These are phyloP conservation scores for Linyphia triangularis DNA, from an alignment of 2,888 invertebrate species.

Conservation along the genomic window DNA sequence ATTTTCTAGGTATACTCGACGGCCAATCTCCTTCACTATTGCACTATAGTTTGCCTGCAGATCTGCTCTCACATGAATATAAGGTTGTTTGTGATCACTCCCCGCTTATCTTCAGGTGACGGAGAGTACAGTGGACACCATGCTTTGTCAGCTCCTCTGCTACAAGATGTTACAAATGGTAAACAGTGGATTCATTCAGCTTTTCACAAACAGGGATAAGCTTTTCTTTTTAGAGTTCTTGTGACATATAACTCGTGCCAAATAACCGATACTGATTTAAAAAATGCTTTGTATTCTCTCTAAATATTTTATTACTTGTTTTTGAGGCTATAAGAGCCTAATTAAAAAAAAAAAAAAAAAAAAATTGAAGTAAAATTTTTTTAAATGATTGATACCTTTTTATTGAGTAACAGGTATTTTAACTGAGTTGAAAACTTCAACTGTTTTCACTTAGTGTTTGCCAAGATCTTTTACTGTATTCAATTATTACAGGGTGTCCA, in stretches of 20 bases:
- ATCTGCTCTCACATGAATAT: slow-evolving; percentile 94
- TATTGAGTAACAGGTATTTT: too few relatives aligned
- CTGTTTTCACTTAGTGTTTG: too few relatives aligned
- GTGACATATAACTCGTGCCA: slow-evolving; percentile 21
- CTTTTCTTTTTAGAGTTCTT: not conserved
- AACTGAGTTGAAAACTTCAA: too few relatives aligned
- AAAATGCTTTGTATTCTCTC: not conserved
- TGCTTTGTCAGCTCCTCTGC: slow-evolving; percentile 32
- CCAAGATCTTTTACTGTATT: too few relatives aligned
- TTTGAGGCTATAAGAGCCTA: too few relatives aligned
- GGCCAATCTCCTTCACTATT: slow-evolving; percentile 90
- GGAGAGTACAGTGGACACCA: slow-evolving; percentile 6
- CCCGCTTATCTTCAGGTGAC: slow-evolving; percentile 15
- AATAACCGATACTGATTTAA: not conserved
- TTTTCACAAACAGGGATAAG: slow-evolving; percentile 47
- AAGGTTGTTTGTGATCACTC: slow-evolving; percentile 88
- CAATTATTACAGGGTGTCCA: too few relatives aligned
- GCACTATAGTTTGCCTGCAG: slow-evolving; percentile 91
- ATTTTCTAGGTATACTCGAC: slow-evolving; percentile 89
- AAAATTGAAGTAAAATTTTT: too few relatives aligned
- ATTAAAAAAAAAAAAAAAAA: too few relatives aligned
- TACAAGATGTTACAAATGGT: slow-evolving; percentile 70
- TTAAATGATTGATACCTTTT: too few relatives aligned
- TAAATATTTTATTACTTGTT: not conserved
- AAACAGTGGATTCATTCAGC: slow-evolving; percentile 60